phyloP scores from a whole-genome alignment of 2,888 invertebrate species.

The Drosophila mayaguana region DNA sequence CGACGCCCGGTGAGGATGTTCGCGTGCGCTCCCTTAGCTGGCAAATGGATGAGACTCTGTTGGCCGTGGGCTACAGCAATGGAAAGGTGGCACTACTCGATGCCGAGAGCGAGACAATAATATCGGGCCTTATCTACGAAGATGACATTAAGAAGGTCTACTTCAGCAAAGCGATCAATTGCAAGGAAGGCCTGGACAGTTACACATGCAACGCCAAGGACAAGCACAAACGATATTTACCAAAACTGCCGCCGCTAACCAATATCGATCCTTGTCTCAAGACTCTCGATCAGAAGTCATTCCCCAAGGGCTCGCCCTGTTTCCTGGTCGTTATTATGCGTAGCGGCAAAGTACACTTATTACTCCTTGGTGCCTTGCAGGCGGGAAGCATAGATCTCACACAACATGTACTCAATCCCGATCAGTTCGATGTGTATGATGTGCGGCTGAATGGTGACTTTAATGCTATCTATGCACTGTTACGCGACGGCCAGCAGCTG shows the following conservation, averaged over 20 bases:
- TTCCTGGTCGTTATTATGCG: conserved; percentile 92
- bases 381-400: conserved; percentile 89
- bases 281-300: conserved; percentile 86
- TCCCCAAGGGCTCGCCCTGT: conserved; percentile 89
- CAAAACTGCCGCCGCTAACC: conserved; percentile 87
- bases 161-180: conserved; percentile 87
- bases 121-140: conserved; percentile 88
- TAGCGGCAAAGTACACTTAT: conserved; percentile 90
- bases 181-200: conserved; percentile 64
- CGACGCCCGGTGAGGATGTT: conserved; percentile 91
- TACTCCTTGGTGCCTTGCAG: conserved; percentile 94
- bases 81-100: conserved; percentile 91
- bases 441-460: conserved; percentile 90
- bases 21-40: conserved; percentile 93
- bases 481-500: conserved; percentile 88
- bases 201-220: conserved; percentile 66
- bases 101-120: conserved; percentile 93
- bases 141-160: conserved; percentile 90
- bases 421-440: conserved; percentile 88
- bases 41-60: conserved; percentile 97
- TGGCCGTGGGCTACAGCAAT: conserved; percentile 88
- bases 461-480: conserved; percentile 88
- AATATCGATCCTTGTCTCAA: conserved; percentile 86
- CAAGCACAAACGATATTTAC: conserved; percentile 85
- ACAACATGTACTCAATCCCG: conserved; percentile 87